Evolutionary conservation across 2,797 vertebrate genomes (phyloP).

Genomic region (Echeneis naucrates): DNA sequence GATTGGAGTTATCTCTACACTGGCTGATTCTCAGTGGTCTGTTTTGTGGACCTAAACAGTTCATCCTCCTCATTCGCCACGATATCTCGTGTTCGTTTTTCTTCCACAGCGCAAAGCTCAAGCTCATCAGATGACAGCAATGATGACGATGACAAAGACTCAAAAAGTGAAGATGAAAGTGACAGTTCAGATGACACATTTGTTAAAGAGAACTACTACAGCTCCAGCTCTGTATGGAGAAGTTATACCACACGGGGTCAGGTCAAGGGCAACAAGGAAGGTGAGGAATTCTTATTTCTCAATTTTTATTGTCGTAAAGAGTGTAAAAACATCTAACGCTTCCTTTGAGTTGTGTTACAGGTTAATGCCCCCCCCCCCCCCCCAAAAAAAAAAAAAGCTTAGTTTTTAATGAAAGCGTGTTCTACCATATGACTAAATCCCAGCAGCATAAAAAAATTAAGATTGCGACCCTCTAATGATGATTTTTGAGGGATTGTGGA

Average conservation of each 20-base stretch:
- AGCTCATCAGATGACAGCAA: slow-evolving; percentile 81
- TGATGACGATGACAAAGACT: slow-evolving; percentile 90
- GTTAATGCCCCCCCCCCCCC: no score
- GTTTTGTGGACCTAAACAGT: neutral
- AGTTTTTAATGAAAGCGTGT: neutral
- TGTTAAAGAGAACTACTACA: slow-evolving; percentile 91
- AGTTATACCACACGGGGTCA: slow-evolving; percentile 96
- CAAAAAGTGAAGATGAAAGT: slow-evolving; percentile 91
- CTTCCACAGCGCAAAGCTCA: slow-evolving; percentile 74
- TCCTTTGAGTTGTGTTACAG: no score
- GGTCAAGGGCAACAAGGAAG: slow-evolving; percentile 92
- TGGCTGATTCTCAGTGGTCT: neutral
- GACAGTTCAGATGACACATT: slow-evolving; percentile 97
- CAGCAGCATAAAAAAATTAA: neutral
- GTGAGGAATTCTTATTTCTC: slow-evolving; percentile 58
- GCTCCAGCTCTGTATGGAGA: slow-evolving; percentile 92
- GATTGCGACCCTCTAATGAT: neutral
- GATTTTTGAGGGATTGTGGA: neutral
- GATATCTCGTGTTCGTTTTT: neutral
- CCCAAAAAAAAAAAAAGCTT: no score
- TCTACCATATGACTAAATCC: neutral
- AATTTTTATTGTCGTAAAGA: neutral
- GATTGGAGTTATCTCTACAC: neutral
- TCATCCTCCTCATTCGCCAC: neutral
- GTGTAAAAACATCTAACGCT: neutral